phyloP scores from a whole-genome alignment of 2,888 invertebrate species.

The Drosophila sordidula region DNA sequence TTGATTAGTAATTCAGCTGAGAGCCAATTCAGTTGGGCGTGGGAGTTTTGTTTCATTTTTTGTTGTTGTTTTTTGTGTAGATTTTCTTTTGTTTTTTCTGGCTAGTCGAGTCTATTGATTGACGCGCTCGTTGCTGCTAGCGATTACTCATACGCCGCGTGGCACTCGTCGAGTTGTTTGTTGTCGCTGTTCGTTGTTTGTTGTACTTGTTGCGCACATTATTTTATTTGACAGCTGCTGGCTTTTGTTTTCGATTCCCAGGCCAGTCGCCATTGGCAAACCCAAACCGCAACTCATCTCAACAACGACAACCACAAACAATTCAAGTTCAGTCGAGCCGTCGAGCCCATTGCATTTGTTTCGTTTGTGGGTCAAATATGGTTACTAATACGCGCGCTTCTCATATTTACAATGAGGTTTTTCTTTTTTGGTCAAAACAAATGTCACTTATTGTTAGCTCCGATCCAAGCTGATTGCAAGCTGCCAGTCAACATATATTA shows the following conservation, averaged over 20 bases:
- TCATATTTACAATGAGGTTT: slow-evolving; percentile 7
- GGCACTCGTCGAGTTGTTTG: slow-evolving; percentile 36
- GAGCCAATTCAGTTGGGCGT: slow-evolving; percentile 33
- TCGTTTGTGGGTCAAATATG: slow-evolving; percentile 41
- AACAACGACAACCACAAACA: not conserved
- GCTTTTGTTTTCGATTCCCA: slow-evolving; percentile 35
- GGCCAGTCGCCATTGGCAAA: slow-evolving; percentile 37
- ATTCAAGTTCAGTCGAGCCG: slow-evolving; percentile 36
- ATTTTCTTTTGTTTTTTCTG: slow-evolving; percentile 16
- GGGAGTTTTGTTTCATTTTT: slow-evolving; percentile 33
- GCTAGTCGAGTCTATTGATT: slow-evolving; percentile 51
- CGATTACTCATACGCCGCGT: slow-evolving; percentile 69
- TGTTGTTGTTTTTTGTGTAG: not conserved
- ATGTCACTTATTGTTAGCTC: slow-evolving; percentile 10
- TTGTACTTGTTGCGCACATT: slow-evolving; percentile 53
- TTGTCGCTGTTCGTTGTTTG: slow-evolving; percentile 15
- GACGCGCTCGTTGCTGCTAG: slow-evolving; percentile 45
- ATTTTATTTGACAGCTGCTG: slow-evolving; percentile 52
- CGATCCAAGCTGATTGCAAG: slow-evolving; percentile 7
- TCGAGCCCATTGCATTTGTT: slow-evolving; percentile 26
- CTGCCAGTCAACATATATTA: not conserved
- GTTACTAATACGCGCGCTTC: slow-evolving; percentile 11
- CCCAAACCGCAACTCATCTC: slow-evolving; percentile 34
- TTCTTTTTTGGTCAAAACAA: slow-evolving; percentile 16
- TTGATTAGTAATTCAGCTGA: slow-evolving; percentile 8